Percentiles rank a stretch among this genome's conserved stretches.
These are phyloP conservation scores for Zaprionus lachaisei DNA, from an alignment of 1,140 invertebrate genomes.

Conservation along the genomic window DNA sequence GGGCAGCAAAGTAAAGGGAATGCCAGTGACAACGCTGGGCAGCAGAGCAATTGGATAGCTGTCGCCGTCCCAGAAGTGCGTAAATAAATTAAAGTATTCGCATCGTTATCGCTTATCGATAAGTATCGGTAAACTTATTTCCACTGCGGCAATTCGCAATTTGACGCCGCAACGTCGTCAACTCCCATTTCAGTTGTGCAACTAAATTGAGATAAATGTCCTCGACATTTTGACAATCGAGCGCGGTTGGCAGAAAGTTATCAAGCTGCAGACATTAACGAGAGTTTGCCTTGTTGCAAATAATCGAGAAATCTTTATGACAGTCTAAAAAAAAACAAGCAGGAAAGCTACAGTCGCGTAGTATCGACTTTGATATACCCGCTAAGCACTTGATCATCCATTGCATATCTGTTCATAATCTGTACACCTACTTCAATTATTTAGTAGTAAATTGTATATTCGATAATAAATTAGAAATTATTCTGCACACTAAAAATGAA, in stretches of 20 bases:
- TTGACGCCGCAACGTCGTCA: constrained; percentile 5
- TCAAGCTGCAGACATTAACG: not conserved
- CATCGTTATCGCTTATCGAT: constrained; percentile 17
- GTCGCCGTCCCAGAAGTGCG: constrained; percentile 5
- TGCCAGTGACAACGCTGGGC: constrained; percentile 24
- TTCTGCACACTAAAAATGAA: too few relatives aligned
- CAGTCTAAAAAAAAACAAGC: not conserved
- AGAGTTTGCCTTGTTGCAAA: not conserved
- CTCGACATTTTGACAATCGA: constrained; percentile 3
- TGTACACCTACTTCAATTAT: too few relatives aligned
- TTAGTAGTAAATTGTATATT: too few relatives aligned
- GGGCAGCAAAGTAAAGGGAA: not conserved
- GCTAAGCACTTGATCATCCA: not conserved
- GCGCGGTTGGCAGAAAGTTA: not conserved
- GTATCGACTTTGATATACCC: not conserved
- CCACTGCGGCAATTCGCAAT: constrained; percentile 34
- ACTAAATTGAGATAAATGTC: constrained; percentile 6
- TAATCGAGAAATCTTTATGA: constrained; percentile 4
- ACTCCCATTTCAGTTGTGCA: constrained; percentile 6
- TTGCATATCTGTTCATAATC: too few relatives aligned
- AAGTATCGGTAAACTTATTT: constrained; percentile 29
- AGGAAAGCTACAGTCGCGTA: not conserved
- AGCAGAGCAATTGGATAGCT: constrained; percentile 21
- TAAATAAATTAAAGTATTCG: constrained; percentile 55
- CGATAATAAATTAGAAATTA: too few relatives aligned